A percentile compares a stretch with the other conserved stretches of the same genome.
Evolutionary conservation across 2,888 invertebrate genomes (phyloP).

Genomic region (Antitype chi): DNA sequence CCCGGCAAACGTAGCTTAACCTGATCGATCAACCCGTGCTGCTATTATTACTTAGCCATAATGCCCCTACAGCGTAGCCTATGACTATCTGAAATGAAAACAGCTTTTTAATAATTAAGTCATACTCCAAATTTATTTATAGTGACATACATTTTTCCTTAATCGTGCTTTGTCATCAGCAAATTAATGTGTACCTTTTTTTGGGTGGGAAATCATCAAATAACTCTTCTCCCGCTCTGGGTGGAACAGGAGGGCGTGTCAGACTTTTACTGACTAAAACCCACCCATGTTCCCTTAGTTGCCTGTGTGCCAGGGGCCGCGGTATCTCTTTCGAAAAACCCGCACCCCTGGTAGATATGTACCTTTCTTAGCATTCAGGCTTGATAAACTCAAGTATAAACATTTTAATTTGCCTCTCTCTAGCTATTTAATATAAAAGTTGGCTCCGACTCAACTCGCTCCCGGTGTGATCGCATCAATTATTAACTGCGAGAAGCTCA

Average conservation of each 20-base stretch:
- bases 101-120: neutral
- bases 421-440: neutral
- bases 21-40: too few relatives aligned
- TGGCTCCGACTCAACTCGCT: neutral
- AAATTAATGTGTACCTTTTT: neutral
- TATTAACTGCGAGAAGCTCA: neutral
- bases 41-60: too few relatives aligned
- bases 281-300: too few relatives aligned
- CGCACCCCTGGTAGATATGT: too few relatives aligned
- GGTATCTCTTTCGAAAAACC: too few relatives aligned
- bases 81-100: neutral
- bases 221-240: too few relatives aligned
- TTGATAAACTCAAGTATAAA: neutral
- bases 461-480: neutral
- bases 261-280: too few relatives aligned
- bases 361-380: conserved; percentile 1
- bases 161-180: conserved; percentile 9
- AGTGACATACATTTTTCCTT: neutral
- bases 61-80: too few relatives aligned
- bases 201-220: too few relatives aligned
- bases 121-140: neutral
- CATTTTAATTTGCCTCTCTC: neutral
- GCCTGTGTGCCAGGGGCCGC: too few relatives aligned
- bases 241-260: too few relatives aligned
- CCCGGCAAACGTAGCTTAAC: too few relatives aligned